These are phyloP conservation scores for Microtus pennsylvanicus DNA, from an alignment of 2,113 vertebrate genomes.

Conservation along the genomic window DNA sequence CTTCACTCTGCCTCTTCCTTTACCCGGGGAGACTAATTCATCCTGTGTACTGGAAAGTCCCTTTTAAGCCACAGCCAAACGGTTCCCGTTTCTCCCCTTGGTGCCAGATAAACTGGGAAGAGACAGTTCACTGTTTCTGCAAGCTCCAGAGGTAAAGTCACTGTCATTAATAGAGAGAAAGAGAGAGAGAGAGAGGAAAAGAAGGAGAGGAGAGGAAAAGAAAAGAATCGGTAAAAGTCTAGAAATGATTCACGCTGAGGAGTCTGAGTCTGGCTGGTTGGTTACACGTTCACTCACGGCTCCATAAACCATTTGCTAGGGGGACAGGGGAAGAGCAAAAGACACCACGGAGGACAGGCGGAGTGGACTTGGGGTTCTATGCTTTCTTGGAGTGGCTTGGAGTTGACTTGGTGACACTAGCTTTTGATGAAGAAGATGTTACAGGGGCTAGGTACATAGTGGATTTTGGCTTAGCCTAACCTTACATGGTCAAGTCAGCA, in stretches of 20 bases:
- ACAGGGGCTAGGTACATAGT: neutral
- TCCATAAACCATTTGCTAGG: slow-evolving; percentile 62
- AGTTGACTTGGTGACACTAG: neutral
- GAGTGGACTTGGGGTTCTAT: neutral
- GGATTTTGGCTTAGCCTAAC: neutral
- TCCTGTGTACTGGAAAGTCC: slow-evolving; percentile 66
- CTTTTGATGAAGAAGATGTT: neutral
- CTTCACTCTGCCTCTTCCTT: slow-evolving; percentile 2
- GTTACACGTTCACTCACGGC: slow-evolving; percentile 72
- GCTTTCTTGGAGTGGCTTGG: neutral
- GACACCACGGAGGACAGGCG: neutral
- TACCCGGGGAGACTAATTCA: slow-evolving; percentile 43
- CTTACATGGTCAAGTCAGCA: neutral
- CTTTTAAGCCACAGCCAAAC: slow-evolving; percentile 52
- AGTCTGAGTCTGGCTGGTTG: slow-evolving; percentile 66
- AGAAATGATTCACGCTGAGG: slow-evolving; percentile 76
- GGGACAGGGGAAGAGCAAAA: neutral
- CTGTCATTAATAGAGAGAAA: neutral
- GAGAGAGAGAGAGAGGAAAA: neutral
- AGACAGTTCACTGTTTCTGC: slow-evolving; percentile 32
- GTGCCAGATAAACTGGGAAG: slow-evolving; percentile 54
- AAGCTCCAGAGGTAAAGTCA: slow-evolving; percentile 77
- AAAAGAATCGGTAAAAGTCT: slow-evolving; percentile 64
- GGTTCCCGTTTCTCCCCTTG: neutral
- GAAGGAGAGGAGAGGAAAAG: neutral